These are phyloP conservation scores for Malaclemys terrapin DNA, from an alignment of 2,113 vertebrate genomes.

Conservation along the genomic window DNA sequence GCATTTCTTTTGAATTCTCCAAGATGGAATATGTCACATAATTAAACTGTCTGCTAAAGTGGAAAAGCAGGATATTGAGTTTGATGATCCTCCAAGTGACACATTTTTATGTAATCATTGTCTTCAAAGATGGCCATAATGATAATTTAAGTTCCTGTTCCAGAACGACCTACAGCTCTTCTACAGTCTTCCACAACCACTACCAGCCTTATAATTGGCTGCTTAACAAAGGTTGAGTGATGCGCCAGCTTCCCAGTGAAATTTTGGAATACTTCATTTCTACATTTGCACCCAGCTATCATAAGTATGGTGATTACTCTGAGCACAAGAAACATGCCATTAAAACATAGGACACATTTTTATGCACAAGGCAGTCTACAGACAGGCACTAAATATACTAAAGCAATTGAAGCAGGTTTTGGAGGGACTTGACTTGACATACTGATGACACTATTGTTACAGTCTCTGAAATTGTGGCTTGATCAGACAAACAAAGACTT, in stretches of 20 bases:
- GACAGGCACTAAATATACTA: constrained; percentile 53
- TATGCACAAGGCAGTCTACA: neutral
- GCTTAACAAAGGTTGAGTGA: neutral
- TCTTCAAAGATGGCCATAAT: neutral
- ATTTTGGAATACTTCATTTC: constrained; percentile 27
- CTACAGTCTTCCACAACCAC: neutral
- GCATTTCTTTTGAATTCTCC: neutral
- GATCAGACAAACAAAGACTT: neutral
- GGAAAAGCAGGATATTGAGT: neutral
- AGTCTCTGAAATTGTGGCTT: constrained; percentile 1
- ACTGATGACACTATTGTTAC: constrained; percentile 20
- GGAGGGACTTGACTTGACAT: constrained; percentile 29
- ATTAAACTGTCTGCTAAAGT: neutral
- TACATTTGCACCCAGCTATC: constrained; percentile 24
- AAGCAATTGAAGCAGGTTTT: constrained; percentile 46
- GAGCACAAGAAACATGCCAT: neutral
- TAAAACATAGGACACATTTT: neutral
- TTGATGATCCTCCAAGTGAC: neutral
- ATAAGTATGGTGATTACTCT: neutral
- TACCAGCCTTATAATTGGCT: neutral
- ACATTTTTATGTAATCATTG: constrained; percentile 19
- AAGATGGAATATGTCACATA: neutral
- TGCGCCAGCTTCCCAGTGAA: neutral
- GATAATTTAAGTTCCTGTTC: constrained; percentile 14
- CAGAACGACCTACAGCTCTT: constrained; percentile 6